Evolutionary conservation across 2,888 invertebrate genomes (phyloP).

Genomic region (Serripes groenlandicus): DNA sequence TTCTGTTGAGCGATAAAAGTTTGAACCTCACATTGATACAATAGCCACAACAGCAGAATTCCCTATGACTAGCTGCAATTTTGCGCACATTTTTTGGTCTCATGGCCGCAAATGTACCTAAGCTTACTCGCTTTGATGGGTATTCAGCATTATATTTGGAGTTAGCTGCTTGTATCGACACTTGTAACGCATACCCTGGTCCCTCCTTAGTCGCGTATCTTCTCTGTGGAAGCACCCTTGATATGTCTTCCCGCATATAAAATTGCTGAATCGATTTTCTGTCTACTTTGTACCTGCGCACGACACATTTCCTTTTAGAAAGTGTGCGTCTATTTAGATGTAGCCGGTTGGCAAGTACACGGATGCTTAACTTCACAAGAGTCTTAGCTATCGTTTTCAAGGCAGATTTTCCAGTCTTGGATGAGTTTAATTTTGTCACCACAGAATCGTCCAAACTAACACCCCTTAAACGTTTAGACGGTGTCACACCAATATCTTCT

Average conservation of each 20-base stretch:
- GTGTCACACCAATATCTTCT: too few species aligned
- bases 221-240: slow-evolving; percentile 39
- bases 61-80: slow-evolving; percentile 24
- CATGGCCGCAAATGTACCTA: slow-evolving; percentile 46
- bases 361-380: too few species aligned
- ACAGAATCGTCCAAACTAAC: too few species aligned
- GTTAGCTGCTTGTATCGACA: slow-evolving; percentile 47
- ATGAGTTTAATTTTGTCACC: too few species aligned
- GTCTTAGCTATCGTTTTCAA: too few species aligned
- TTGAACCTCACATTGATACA: slow-evolving; percentile 46
- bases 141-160: slow-evolving; percentile 34
- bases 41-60: slow-evolving; percentile 47
- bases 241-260: slow-evolving; percentile 43
- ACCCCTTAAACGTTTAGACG: too few species aligned
- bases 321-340: too few species aligned
- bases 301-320: too few species aligned
- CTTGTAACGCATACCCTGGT: slow-evolving; percentile 38
- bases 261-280: slow-evolving; percentile 29
- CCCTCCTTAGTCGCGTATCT: slow-evolving; percentile 49
- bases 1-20: slow-evolving; percentile 30
- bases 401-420: too few species aligned
- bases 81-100: slow-evolving; percentile 42
- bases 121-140: slow-evolving; percentile 36
- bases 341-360: too few species aligned
- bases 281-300: too few species aligned